Evolutionary conservation across 2,888 invertebrate genomes (phyloP), one percentile per base, ranked within the genome.

Genomic region (Aleiodes testaceus): DNA sequence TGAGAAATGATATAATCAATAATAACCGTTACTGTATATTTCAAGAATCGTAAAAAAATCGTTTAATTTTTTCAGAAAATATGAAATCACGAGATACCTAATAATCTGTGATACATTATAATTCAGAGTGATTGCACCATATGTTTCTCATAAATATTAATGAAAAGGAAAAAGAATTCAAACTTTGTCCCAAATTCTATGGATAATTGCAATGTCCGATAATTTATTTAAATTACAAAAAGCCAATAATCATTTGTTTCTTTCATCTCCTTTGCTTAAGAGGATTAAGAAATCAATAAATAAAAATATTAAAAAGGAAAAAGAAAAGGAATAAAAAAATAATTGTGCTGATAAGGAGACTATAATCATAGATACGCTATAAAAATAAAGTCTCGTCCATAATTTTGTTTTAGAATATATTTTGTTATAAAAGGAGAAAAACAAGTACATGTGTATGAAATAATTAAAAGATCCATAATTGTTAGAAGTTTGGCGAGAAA

Each of bases 381-480:
- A 47, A 47, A 47, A 14, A 47, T 47, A 63, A 59, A 63, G 26
- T 45, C 45, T 63, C 45, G 63, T 63, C 45, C 45, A 63, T 63
- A 63, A 45, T 45, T 63, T 45, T 45, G 59, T 44, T 66, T 59
- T 65, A 45, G 50, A 65, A 65, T 64, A 71, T 66, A 71, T 63
- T 66, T 55, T 64, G 66, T 59, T 42, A 49, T 66, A 53, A 49
- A 47, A 70, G 44, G 36, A 61, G 44, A 63, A 55, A 55, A 63
- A 63, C 14, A 63, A 53, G 45, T 36, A 45, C 20, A 63, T 26
- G 63, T 63, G 45, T 64, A 69, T 64, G 52, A 52, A 22, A 45
- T 50, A 50, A 61, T 65, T 22, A 47, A 20, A 63, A 59, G 26
- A 44, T 44, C 22, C 45, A 63, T 63, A 63, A 45, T 42, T 22